phyloP scores from a whole-genome alignment of 2,113 vertebrate genomes.

The Brachirus orientalis region DNA sequence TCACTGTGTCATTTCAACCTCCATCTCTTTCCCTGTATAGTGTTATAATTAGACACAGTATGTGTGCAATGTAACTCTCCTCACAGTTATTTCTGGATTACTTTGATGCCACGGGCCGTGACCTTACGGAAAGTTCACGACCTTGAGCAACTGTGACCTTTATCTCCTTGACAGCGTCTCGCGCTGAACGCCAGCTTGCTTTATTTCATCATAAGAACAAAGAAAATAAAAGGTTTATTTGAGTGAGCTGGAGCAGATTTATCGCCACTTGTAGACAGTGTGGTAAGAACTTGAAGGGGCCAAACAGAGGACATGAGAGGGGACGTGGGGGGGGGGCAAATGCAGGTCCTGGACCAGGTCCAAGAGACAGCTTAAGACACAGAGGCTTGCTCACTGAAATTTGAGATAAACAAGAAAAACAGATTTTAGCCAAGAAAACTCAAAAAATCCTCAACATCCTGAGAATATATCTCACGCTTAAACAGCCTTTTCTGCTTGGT shows the following conservation, averaged over 20 bases:
- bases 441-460: too few species aligned
- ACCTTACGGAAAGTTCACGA: conserved; percentile 38
- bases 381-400: too few species aligned
- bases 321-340: too few species aligned
- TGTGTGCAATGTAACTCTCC: too few species aligned
- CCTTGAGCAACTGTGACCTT: conserved; percentile 27
- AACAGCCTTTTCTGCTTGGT: too few species aligned
- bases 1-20: neutral
- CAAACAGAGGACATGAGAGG: conserved; percentile 12
- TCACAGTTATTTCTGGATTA: neutral
- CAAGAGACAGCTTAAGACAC: too few species aligned
- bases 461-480: too few species aligned
- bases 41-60: too few species aligned
- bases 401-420: too few species aligned
- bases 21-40: neutral
- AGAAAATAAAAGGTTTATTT: conserved; percentile 4
- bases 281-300: conserved; percentile 13
- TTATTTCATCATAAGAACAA: too few species aligned
- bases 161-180: neutral
- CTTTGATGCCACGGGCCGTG: neutral
- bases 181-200: neutral
- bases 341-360: too few species aligned
- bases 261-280: neutral
- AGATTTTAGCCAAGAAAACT: too few species aligned
- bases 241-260: neutral